A percentile compares a stretch with the other conserved stretches of the same genome.
phyloP scores from a whole-genome alignment of 2,888 invertebrate genomes.

The Nowickia ferox region DNA sequence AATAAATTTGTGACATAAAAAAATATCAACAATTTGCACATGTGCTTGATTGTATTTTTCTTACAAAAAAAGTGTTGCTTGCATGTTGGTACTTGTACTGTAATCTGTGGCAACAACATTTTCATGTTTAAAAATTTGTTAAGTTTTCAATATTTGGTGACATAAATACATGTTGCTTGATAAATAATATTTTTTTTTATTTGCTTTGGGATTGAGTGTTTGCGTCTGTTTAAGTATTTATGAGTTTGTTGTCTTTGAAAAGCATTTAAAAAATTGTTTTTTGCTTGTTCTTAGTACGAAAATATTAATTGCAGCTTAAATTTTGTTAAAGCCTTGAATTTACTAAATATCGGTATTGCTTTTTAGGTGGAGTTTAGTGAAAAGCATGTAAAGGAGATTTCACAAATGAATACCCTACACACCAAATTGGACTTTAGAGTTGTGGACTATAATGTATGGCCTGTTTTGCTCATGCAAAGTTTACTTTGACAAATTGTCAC shows the following conservation, averaged over 20 bases:
- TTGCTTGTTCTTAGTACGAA: slow-evolving; percentile 10
- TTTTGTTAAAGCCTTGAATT: slow-evolving; percentile 56
- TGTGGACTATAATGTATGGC: too few species aligned
- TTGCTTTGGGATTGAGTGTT: slow-evolving; percentile 39
- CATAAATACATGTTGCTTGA: slow-evolving; percentile 67
- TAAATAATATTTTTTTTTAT: slow-evolving; percentile 52
- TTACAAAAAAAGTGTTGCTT: slow-evolving; percentile 17
- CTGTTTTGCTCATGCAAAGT: too few species aligned
- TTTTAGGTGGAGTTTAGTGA: slow-evolving; percentile 20
- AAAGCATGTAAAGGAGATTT: slow-evolving; percentile 10
- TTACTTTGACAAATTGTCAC: too few species aligned
- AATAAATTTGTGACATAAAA: slow-evolving; percentile 42
- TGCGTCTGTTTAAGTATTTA: slow-evolving; percentile 24
- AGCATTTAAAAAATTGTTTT: slow-evolving; percentile 2
- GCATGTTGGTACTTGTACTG: slow-evolving; percentile 38
- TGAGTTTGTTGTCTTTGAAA: slow-evolving; percentile 5
- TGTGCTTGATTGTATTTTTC: slow-evolving; percentile 51
- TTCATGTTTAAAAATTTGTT: slow-evolving; percentile 67
- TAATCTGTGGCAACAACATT: slow-evolving; percentile 57
- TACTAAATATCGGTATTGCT: slow-evolving; percentile 9
- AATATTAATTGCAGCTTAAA: slow-evolving; percentile 27
- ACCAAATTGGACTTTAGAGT: too few species aligned
- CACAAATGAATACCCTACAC: slow-evolving; percentile 13
- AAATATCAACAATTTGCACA: slow-evolving; percentile 52
- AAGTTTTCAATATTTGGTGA: slow-evolving; percentile 71